Evolutionary conservation across 2,113 vertebrate genomes (phyloP).

Genomic region (Colaptes auratus): DNA sequence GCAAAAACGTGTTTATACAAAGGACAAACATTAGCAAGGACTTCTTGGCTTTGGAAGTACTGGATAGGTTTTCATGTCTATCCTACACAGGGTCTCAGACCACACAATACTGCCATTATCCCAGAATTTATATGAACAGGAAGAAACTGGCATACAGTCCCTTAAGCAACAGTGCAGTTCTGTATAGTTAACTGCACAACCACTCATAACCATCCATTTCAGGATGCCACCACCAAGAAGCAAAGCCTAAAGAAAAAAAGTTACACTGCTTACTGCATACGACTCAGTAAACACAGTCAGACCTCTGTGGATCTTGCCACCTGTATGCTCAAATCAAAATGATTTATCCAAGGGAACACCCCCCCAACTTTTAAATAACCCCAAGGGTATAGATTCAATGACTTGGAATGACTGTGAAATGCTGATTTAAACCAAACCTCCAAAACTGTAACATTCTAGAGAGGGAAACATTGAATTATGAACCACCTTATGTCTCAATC

Average conservation of each 20-base stretch:
- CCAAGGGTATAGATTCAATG: background rate
- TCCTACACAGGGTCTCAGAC: background rate
- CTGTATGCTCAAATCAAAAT: background rate
- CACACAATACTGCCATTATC: background rate
- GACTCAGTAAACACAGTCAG: background rate
- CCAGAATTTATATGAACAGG: background rate
- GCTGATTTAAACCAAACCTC: background rate
- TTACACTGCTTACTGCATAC: background rate
- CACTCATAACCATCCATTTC: background rate
- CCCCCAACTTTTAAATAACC: fast-evolving
- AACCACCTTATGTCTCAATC: background rate
- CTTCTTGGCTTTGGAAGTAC: background rate
- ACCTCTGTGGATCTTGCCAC: background rate
- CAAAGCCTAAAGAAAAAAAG: background rate
- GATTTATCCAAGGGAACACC: background rate
- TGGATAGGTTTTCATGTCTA: background rate
- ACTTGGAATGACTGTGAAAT: background rate
- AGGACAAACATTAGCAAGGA: background rate
- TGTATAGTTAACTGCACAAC: background rate
- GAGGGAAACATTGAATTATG: background rate
- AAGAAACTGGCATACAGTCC: background rate
- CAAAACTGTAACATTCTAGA: background rate
- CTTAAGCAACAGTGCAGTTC: fast-evolving
- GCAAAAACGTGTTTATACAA: background rate
- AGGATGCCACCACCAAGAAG: background rate